Base-by-base conservation (phyloP, 2,888 invertebrate species). In the Boloria selene region DNA sequence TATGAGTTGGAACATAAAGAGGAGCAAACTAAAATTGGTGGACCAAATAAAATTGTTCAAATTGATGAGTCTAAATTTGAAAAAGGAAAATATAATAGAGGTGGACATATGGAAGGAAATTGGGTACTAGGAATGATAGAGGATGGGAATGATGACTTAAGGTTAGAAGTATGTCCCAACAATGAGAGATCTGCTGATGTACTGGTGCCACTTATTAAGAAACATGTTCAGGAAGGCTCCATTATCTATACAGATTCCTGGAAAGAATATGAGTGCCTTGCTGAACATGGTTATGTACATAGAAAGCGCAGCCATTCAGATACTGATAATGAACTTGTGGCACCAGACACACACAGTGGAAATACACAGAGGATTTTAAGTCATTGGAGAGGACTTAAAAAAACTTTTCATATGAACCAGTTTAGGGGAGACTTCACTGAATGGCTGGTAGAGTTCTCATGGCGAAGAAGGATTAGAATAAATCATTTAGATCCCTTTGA, bases 51-150 rank as follows among this genome's bases (percentile, higher is more conserved):
- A 70, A 63, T 73, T 13, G 73, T 73, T 0, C 73, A 75, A 56
- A 69, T 73, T n/a, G 72, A 74, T 68, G 69, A 72, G 31, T 56
- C 54, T 10, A 74, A 73, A 56, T 75, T 72, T 63, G 68, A 70
- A 3, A 72, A 67, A 49, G 65, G 72, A 47, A 73, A 72, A 70
- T 73, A 49, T 45, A 70, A 66, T 45, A 56, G 50, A 52, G 63
- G 56, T 16, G 4, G 42, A 38, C 3, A 54, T 54, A 54, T 42
- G 4, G 54, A 31, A 38, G 38, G 42, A 61, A 72, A 72, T 22
- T 74, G 75, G 75, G 72, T 76, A 0, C 6, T 77, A 0, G 74
- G 77, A 64, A 75, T 77, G 0, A 73, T 77, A 45, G 73, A 77
- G 68, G 70, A 73, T 0, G 70, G 50, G 1, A 26, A 4, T 31